These are phyloP conservation scores for Diabrotica virgifera DNA, from an alignment of 1,140 invertebrate genomes.

Conservation along the genomic window DNA sequence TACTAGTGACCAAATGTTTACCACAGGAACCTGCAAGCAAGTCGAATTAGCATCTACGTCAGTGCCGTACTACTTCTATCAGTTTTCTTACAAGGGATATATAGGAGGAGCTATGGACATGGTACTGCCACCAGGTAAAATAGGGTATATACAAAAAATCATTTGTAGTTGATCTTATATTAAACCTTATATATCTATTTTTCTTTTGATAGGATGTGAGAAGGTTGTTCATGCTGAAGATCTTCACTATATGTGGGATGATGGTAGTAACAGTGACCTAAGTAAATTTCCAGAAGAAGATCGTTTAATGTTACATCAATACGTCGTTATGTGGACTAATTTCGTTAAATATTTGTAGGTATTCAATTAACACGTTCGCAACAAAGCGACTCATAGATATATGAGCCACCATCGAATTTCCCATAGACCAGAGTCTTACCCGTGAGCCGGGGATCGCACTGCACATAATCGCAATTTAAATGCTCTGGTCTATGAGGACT, in stretches of 20 bases:
- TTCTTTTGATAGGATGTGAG: neutral
- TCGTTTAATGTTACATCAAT: neutral
- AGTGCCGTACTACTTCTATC: neutral
- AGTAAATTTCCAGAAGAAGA: neutral
- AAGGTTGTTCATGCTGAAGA: neutral
- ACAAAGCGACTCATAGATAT: too few species aligned
- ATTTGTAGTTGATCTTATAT: neutral
- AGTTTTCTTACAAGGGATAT: neutral
- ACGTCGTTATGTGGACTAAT: neutral
- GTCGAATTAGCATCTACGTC: neutral
- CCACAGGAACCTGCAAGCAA: neutral
- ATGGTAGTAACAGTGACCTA: neutral
- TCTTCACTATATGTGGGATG: neutral
- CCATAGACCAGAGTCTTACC: too few species aligned
- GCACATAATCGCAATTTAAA: too few species aligned
- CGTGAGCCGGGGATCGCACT: too few species aligned
- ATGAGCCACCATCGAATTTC: too few species aligned
- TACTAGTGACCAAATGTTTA: neutral
- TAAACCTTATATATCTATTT: neutral
- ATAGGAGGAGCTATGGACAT: neutral
- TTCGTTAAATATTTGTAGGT: too few species aligned
- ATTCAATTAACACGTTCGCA: too few species aligned
- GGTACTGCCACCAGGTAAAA: neutral
- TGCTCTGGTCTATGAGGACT: too few species aligned
- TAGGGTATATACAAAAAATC: neutral